Evolutionary conservation across 2,888 invertebrate genomes (phyloP).

Genomic region (Acronicta alni): DNA sequence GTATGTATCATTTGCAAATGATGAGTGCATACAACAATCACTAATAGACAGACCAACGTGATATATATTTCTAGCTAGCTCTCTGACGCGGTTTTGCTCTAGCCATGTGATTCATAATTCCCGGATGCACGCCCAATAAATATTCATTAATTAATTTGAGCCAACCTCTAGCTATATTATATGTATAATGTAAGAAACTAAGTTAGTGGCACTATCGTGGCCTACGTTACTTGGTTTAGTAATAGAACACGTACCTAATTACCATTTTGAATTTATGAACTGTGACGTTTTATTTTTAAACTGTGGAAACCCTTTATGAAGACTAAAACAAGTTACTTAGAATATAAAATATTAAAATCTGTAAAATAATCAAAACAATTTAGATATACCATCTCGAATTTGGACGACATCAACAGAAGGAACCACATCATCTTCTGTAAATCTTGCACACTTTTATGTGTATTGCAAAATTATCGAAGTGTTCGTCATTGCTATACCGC

Average conservation of each 20-base stretch:
- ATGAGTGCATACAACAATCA: constrained; percentile 28
- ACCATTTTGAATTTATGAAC: neutral
- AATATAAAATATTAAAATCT: no score
- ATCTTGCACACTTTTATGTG: no score
- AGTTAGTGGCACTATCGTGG: constrained; percentile 28
- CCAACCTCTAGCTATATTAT: constrained; percentile 43
- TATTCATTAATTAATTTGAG: constrained; percentile 63
- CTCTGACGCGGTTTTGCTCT: constrained; percentile 18
- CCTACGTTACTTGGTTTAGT: constrained; percentile 9
- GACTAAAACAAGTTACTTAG: no score
- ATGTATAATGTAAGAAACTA: constrained; percentile 40
- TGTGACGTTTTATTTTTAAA: neutral
- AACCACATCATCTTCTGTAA: no score
- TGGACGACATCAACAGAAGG: no score
- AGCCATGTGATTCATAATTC: constrained; percentile 55
- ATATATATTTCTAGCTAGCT: constrained; percentile 33
- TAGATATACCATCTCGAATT: no score
- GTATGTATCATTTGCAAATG: constrained; percentile 32
- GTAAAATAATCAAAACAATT: no score
- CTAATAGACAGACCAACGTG: constrained; percentile 21
- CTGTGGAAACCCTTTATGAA: neutral
- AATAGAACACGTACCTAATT: neutral
- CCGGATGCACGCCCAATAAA: constrained; percentile 71
- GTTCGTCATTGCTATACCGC: neutral
- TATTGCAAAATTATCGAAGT: no score